phyloP scores from a whole-genome alignment of 2,113 vertebrate species.

The Seriola dumerili region DNA sequence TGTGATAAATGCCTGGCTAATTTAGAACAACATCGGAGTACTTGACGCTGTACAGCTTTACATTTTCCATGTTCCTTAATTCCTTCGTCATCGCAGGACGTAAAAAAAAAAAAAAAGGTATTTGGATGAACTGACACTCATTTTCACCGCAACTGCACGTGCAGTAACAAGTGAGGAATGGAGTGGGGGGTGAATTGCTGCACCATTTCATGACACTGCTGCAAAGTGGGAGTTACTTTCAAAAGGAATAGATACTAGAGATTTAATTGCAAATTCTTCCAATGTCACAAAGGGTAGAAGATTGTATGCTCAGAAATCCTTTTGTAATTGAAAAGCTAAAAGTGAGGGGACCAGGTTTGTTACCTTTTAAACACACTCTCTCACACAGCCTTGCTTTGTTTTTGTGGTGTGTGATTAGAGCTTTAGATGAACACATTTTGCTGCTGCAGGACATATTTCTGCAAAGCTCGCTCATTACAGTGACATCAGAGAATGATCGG shows the following conservation, averaged over 20 bases:
- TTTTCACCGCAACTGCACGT: conserved; percentile 12
- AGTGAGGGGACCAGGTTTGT: conserved; percentile 40
- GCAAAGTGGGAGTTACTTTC: conserved; percentile 8
- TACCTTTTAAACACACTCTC: conserved; percentile 33
- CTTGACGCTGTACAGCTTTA: background rate
- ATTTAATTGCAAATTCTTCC: conserved; percentile 42
- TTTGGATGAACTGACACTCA: background rate
- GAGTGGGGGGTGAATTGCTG: conserved; percentile 15
- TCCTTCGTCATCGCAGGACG: conserved; percentile 1
- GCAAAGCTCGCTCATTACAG: conserved; percentile 23
- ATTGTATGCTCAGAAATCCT: background rate
- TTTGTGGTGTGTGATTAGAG: conserved; percentile 8
- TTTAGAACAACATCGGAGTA: conserved; percentile 32
- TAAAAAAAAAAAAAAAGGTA: conserved; percentile 13
- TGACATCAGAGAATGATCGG: conserved; percentile 29
- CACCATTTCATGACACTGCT: conserved; percentile 2
- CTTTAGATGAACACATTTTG: conserved; percentile 6
- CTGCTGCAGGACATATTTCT: background rate
- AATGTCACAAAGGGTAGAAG: conserved; percentile 28
- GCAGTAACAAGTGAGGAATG: conserved; percentile 1
- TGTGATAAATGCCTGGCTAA: conserved; percentile 48
- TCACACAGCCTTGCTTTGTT: conserved; percentile 5
- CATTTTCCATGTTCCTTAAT: background rate
- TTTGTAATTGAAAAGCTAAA: conserved; percentile 44
- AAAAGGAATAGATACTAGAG: conserved; percentile 7